These are phyloP conservation scores for Oreotrochilus melanogaster DNA, from an alignment of 2,113 vertebrate genomes.

Conservation along the genomic window DNA sequence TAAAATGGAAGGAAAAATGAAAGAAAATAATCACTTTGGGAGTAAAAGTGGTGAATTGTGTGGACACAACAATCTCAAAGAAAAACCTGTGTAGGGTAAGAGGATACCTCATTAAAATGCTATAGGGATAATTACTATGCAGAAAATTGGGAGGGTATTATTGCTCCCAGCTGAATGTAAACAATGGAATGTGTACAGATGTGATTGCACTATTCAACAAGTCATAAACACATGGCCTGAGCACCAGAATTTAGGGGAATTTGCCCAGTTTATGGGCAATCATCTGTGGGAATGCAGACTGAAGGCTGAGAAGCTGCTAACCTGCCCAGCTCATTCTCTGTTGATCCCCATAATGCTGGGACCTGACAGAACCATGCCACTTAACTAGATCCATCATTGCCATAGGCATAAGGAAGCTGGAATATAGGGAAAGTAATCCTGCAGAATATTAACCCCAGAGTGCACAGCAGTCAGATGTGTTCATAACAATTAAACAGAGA, in stretches of 20 bases:
- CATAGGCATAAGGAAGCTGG: neutral
- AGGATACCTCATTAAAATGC: neutral
- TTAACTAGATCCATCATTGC: neutral
- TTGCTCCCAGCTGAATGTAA: neutral
- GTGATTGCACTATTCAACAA: neutral
- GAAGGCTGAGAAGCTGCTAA: neutral
- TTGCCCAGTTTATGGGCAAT: neutral
- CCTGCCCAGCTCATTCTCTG: neutral
- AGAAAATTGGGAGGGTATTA: neutral
- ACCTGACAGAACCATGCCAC: neutral
- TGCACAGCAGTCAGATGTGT: neutral
- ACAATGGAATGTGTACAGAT: neutral
- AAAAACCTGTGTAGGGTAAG: fast-evolving
- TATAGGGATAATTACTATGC: neutral
- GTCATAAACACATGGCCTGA: neutral
- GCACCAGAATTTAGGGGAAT: neutral
- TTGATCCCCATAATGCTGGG: neutral
- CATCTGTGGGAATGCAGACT: neutral
- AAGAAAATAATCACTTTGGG: neutral
- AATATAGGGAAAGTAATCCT: neutral
- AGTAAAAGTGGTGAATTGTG: neutral
- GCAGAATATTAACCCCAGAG: neutral
- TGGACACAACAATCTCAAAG: neutral
- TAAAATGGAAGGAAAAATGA: neutral
- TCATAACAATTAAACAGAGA: neutral